Base-by-base conservation (phyloP, 2,113 vertebrate species). In the Piaya cayana region DNA sequence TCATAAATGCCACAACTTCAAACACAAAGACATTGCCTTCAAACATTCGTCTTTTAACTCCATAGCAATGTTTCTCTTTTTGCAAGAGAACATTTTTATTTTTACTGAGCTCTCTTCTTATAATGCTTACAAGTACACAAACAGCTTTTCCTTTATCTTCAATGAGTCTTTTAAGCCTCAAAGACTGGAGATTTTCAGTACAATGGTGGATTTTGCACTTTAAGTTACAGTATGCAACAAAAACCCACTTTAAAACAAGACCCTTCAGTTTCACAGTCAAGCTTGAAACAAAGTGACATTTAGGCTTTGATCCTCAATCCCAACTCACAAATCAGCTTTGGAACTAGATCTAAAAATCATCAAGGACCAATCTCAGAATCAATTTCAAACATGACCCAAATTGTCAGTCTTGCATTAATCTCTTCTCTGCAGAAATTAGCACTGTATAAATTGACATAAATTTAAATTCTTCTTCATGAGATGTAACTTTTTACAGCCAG, bases 61-160 rank as follows among this genome's bases (percentile, higher is more conserved):
- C 71, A 52, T 2, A 39, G 53, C 71, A 88, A 67, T 29, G 55
- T 17, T 77, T 67, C 55, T 47, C 59, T 91, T 87, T 50, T 43
- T 47, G 37, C 39, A 39, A 39, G 39, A 39, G 27, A 45, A 37
- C 32, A 29, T 81, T 17, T 88, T 82, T 47, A 70, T 88, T 90
- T 81, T 89, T 79, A 77, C 26, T 23, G 37, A 87, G 11, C 34
- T 62, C 62, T 90, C 67, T 62, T 76, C 70, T 70, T 56, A 69
- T 20, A 83, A 65, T 27, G 29, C 87, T 86, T 90, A 80, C 42
- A 83, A 90, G 75, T 65, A 88, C 79, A 95, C 79, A 81, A 88
- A 76, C 55, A 72, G 32, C 27, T 85, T 93, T 75, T 82, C 55
- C 87, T 95, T 97, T 67, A 86, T 91, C 90, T 95, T 87, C 92